Conservation (phyloP, 2,888 invertebrate genomes). For the Eupithecia vulgata region DNA sequence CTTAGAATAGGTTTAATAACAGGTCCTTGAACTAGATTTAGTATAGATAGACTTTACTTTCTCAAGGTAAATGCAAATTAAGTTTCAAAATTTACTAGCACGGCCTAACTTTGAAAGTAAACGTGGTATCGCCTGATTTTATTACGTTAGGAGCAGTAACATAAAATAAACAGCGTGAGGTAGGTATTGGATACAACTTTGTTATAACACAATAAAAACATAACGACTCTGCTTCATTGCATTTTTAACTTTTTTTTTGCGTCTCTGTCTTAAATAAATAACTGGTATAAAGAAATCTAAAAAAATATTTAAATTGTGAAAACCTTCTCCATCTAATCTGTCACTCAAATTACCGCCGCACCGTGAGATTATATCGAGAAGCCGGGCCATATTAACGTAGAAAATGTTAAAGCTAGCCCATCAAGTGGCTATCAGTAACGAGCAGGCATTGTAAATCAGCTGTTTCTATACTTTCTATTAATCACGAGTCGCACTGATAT, state of each 20-base stretch:
- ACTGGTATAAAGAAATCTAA: background rate
- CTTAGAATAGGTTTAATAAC: background rate
- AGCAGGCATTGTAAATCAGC: constrained; percentile 8
- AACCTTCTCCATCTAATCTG: background rate
- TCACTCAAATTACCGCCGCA: background rate
- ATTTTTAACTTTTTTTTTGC: no score
- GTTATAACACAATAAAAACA: no score
- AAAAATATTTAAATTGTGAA: background rate
- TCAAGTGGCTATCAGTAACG: constrained; percentile 12
- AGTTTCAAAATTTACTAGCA: background rate
- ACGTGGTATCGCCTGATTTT: background rate
- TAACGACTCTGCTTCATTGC: no score
- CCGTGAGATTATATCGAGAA: background rate
- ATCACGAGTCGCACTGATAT: constrained; percentile 8
- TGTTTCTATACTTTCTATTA: constrained; percentile 8
- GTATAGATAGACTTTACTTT: background rate
- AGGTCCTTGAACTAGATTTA: constrained; percentile 11
- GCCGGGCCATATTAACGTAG: background rate
- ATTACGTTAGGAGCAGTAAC: background rate
- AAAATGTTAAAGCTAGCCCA: constrained; percentile 1
- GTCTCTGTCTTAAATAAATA: no score
- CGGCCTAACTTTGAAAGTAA: background rate
- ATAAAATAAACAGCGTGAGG: background rate
- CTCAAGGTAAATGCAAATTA: background rate
- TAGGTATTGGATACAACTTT: no score